A percentile compares a stretch with the other conserved stretches of the same genome.
Evolutionary conservation across 2,113 vertebrate genomes (phyloP).

Genomic region (Hystrix brachyura): DNA sequence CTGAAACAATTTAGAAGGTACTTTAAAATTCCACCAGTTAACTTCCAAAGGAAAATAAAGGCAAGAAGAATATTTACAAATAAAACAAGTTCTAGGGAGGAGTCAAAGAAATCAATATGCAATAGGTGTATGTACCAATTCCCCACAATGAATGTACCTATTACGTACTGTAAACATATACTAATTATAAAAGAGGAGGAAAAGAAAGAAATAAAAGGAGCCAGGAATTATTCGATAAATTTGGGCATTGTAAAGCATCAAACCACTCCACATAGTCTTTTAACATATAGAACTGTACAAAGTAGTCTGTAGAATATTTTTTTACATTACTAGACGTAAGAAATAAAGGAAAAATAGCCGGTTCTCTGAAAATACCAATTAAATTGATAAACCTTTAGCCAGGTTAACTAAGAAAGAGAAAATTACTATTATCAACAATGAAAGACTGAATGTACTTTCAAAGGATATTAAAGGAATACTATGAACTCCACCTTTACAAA

Average conservation of each 20-base stretch:
- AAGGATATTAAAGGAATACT: not conserved
- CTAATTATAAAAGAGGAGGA: not conserved
- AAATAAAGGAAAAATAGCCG: slow-evolving; percentile 22
- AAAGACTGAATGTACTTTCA: not conserved
- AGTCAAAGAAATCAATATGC: not conserved
- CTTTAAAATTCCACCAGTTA: slow-evolving; percentile 55
- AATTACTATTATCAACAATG: slow-evolving; percentile 14
- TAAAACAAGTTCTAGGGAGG: not conserved
- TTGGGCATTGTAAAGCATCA: not conserved
- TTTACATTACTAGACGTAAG: not conserved
- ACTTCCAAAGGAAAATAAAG: slow-evolving; percentile 54
- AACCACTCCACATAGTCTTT: slow-evolving; percentile 22
- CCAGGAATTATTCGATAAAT: slow-evolving; percentile 22
- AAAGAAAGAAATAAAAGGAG: not conserved
- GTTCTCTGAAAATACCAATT: slow-evolving; percentile 42
- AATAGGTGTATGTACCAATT: not conserved
- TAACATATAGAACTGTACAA: not conserved
- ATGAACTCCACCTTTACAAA: not conserved
- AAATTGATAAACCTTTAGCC: not conserved
- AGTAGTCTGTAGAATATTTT: not conserved
- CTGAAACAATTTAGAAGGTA: slow-evolving; percentile 83
- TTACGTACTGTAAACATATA: not conserved
- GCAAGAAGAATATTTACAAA: not conserved
- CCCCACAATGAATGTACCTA: not conserved
- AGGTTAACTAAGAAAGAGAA: not conserved